These are phyloP conservation scores for Drosophila biarmipes DNA, from an alignment of 1,140 invertebrate species.

Conservation along the genomic window DNA sequence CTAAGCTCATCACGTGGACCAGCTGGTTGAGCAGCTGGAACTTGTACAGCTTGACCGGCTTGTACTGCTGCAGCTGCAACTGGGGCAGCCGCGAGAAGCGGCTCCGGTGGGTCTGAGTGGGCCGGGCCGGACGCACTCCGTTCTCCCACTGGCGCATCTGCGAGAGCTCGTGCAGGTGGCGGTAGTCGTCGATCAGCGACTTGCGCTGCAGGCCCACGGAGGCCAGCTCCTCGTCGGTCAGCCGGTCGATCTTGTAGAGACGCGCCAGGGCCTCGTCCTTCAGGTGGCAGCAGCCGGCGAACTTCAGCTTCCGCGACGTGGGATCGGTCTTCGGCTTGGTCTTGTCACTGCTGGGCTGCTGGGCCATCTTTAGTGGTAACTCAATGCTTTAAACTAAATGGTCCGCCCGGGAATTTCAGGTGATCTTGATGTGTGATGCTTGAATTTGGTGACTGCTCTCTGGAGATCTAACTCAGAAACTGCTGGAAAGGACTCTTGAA, in stretches of 20 bases:
- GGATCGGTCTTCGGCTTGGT: neutral
- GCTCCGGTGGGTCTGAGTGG: neutral
- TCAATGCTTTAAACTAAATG: neutral
- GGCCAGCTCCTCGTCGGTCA: constrained; percentile 44
- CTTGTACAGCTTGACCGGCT: constrained; percentile 3
- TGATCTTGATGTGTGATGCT: neutral
- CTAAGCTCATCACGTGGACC: constrained; percentile 21
- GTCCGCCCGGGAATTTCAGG: neutral
- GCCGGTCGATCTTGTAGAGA: constrained; percentile 37
- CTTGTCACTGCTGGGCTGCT: neutral
- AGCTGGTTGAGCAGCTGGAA: constrained; percentile 33
- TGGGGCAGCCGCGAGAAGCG: neutral
- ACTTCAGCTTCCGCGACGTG: constrained; percentile 33
- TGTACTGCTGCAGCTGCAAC: neutral
- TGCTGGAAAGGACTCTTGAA: neutral
- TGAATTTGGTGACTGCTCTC: neutral
- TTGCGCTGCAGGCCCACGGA: constrained; percentile 30
- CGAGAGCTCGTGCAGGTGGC: constrained; percentile 53
- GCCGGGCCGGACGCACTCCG: neutral
- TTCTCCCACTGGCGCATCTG: neutral
- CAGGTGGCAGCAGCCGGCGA: constrained; percentile 42
- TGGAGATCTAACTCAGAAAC: neutral
- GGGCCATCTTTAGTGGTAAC: neutral
- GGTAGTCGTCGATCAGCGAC: constrained; percentile 60
- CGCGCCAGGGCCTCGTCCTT: constrained; percentile 24